These are phyloP conservation scores for Threskiornis aethiopicus DNA, from an alignment of 2,797 vertebrate species.

Conservation along the genomic window DNA sequence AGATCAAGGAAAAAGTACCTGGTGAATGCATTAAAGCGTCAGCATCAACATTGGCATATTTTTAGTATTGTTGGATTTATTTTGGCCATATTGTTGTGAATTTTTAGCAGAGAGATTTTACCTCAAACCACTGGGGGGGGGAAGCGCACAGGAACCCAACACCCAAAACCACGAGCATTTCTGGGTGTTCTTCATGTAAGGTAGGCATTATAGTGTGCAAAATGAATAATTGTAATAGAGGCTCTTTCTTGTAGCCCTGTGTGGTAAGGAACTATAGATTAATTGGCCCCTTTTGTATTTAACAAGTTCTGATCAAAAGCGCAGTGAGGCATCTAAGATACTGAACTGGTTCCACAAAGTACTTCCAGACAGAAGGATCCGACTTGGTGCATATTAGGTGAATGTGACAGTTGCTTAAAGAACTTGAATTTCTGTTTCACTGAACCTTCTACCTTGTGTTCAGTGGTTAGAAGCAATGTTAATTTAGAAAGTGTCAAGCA, in stretches of 20 bases:
- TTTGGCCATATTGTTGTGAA: not conserved
- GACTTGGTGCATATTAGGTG: not conserved
- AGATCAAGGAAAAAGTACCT: not conserved
- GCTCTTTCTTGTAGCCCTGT: not conserved
- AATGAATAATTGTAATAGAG: not conserved
- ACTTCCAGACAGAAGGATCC: not conserved
- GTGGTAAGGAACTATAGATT: not conserved
- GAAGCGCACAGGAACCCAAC: not conserved
- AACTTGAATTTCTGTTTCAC: not conserved
- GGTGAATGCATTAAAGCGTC: not conserved
- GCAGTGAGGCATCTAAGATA: not conserved
- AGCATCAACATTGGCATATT: not conserved
- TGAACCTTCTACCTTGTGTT: not conserved
- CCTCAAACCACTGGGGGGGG: not conserved
- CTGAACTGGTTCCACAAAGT: not conserved
- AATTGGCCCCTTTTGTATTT: not conserved
- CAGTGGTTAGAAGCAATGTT: not conserved
- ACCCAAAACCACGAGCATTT: not conserved
- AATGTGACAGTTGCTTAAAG: not conserved
- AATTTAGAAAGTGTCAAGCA: not conserved
- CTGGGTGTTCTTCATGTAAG: not conserved
- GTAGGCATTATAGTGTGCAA: not conserved
- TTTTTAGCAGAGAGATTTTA: not conserved
- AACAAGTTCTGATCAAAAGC: not conserved
- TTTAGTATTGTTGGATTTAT: not conserved